phyloP scores from a whole-genome alignment of 2,113 vertebrate genomes.

The Cyprinodon variegatus region DNA sequence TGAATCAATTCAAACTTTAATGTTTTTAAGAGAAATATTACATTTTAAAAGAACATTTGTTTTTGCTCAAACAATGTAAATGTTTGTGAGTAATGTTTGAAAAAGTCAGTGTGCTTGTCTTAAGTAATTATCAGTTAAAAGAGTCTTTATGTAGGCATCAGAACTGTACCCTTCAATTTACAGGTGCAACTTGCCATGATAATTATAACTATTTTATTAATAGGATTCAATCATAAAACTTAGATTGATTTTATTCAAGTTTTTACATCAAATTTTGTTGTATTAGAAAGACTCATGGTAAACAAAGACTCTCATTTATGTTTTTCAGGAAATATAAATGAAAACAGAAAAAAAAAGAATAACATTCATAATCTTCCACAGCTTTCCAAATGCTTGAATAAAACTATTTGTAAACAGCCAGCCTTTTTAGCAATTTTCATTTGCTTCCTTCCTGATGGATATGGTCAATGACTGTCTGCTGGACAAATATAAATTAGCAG shows the following conservation, averaged over 20 bases:
- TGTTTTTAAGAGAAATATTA: conserved; percentile 3
- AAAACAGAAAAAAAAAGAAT: too few relatives aligned
- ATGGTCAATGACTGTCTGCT: too few relatives aligned
- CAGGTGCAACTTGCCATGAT: not conserved
- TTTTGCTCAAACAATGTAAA: conserved; percentile 5
- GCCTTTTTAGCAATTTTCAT: too few relatives aligned
- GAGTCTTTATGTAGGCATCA: not conserved
- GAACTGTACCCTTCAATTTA: not conserved
- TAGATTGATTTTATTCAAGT: not conserved
- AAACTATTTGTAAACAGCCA: too few relatives aligned
- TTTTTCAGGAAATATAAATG: too few relatives aligned
- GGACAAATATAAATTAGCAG: too few relatives aligned
- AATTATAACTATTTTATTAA: not conserved
- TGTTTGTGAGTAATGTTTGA: not conserved
- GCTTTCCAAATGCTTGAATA: too few relatives aligned
- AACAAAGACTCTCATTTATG: too few relatives aligned
- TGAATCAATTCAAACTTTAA: conserved; percentile 7
- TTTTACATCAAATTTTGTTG: too few relatives aligned
- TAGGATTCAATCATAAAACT: not conserved
- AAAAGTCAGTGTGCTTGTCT: not conserved
- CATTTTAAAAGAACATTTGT: not conserved
- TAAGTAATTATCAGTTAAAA: not conserved
- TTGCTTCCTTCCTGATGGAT: too few relatives aligned
- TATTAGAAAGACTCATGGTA: too few relatives aligned
- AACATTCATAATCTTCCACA: too few relatives aligned